Percentiles rank a stretch among this genome's conserved stretches.
phyloP scores from a whole-genome alignment of 2,113 vertebrate genomes.

The Microcebus jonahi region DNA sequence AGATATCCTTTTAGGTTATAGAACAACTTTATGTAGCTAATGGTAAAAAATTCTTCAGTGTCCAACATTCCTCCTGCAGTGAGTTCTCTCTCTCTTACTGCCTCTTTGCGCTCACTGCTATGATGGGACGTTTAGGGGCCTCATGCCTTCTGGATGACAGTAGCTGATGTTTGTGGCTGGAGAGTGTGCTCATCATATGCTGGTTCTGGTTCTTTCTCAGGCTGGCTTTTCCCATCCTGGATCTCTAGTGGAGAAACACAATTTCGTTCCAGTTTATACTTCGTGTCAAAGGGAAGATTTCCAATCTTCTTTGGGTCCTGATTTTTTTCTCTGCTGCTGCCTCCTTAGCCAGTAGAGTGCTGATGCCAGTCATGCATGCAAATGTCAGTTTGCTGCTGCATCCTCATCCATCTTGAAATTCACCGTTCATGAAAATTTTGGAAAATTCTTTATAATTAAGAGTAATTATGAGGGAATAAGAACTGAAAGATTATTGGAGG shows the following conservation, averaged over 20 bases:
- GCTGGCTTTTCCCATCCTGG: background rate
- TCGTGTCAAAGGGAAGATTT: background rate
- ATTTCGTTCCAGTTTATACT: background rate
- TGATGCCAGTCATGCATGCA: no score
- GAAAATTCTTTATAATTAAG: background rate
- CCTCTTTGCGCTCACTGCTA: background rate
- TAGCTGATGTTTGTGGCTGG: background rate
- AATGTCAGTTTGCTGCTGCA: fast-evolving
- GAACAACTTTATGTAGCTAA: background rate
- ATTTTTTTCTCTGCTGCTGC: background rate
- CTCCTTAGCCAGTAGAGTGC: background rate
- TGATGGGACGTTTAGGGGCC: background rate
- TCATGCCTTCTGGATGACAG: background rate
- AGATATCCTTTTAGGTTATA: background rate
- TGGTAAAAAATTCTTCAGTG: background rate
- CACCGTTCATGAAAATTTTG: background rate
- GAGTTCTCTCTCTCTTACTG: no score
- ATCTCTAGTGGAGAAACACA: background rate
- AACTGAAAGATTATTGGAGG: background rate
- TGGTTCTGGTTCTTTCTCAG: no score
- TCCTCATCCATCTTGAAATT: background rate
- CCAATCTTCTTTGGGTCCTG: background rate
- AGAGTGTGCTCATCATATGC: fast-evolving
- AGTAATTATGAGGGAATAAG: background rate
- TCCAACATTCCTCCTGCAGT: background rate